phyloP scores from a whole-genome alignment of 1,140 invertebrate species.

The Atta colombica region DNA sequence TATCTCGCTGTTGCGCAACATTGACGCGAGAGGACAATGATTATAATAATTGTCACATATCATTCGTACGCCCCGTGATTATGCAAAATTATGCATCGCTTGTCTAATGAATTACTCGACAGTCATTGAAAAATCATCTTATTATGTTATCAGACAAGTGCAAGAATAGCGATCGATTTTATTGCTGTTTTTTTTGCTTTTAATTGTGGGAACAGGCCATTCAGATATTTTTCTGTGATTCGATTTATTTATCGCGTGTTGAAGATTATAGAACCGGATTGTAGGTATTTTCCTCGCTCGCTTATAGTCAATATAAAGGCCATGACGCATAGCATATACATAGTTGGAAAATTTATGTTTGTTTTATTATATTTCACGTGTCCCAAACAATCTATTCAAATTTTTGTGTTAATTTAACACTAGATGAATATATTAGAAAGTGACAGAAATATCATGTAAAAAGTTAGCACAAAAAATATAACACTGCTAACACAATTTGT shows the following conservation, averaged over 20 bases:
- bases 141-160: not conserved
- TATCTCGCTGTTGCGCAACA: conserved; percentile 40
- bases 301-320: too few species aligned
- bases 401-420: too few species aligned
- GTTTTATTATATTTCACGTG: too few species aligned
- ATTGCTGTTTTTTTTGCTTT: not conserved
- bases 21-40: conserved; percentile 9
- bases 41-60: conserved; percentile 39
- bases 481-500: too few species aligned
- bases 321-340: too few species aligned
- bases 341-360: too few species aligned
- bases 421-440: too few species aligned
- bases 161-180: conserved; percentile 1
- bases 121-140: not conserved
- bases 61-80: not conserved
- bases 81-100: conserved; percentile 12
- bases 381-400: too few species aligned
- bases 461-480: too few species aligned
- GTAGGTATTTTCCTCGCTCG: too few species aligned
- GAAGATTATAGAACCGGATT: not conserved
- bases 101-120: not conserved
- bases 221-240: not conserved
- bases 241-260: not conserved
- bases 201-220: not conserved
- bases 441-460: too few species aligned